Percentiles rank a stretch among this genome's conserved stretches.
Evolutionary conservation across 2,113 vertebrate genomes (phyloP).

Genomic region (Zootoca vivipara): DNA sequence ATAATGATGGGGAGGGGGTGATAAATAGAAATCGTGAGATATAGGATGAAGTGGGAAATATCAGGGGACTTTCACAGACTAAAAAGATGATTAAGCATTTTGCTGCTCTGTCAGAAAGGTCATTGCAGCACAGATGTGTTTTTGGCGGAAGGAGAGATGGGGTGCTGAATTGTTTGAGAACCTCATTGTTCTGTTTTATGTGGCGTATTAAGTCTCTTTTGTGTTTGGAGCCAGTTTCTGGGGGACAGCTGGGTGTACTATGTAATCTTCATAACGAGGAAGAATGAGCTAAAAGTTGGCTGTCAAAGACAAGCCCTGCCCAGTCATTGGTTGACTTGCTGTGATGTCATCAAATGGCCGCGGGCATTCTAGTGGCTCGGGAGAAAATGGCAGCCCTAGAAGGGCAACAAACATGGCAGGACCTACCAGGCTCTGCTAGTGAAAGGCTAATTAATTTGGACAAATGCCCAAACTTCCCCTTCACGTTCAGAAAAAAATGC

Average conservation of each 20-base stretch:
- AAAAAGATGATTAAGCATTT: not conserved
- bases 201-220: not conserved
- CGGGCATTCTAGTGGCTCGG: not conserved
- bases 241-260: not conserved
- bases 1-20: not conserved
- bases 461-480: not conserved
- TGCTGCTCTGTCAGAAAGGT: constrained; percentile 1
- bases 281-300: not conserved
- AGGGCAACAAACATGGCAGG: not conserved
- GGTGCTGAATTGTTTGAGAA: not conserved
- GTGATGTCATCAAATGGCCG: not conserved
- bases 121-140: not conserved
- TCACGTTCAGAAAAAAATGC: not conserved
- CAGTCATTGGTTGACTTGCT: not conserved
- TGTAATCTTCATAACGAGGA: not conserved
- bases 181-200: not conserved
- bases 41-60: not conserved
- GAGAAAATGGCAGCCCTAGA: not conserved
- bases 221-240: not conserved
- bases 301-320: not conserved
- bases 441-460: not conserved
- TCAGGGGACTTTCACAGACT: not conserved
- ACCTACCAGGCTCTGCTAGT: not conserved
- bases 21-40: not conserved
- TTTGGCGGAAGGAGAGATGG: not conserved